These are phyloP conservation scores for Otus sunia DNA, from an alignment of 2,113 vertebrate genomes.

Conservation along the genomic window DNA sequence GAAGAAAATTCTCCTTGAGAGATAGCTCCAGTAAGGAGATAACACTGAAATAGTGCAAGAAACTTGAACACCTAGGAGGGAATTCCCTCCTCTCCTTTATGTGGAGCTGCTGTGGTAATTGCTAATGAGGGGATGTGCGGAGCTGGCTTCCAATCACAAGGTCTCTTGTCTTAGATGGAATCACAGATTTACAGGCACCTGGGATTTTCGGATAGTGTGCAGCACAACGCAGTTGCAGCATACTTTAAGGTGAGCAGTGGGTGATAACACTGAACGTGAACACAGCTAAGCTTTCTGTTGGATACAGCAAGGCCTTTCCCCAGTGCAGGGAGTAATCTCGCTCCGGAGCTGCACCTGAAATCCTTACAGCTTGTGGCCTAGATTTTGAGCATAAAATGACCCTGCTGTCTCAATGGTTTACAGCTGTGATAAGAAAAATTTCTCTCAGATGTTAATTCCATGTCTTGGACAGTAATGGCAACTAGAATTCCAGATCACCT, in stretches of 20 bases:
- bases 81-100: background rate
- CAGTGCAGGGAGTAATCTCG: background rate
- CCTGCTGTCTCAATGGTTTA: background rate
- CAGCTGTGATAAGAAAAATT: background rate
- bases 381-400: background rate
- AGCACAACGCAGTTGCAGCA: background rate
- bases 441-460: accelerated
- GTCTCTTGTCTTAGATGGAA: conserved; percentile 42
- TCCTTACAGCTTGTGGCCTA: background rate
- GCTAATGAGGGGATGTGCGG: background rate
- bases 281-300: background rate
- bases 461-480: background rate
- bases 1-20: background rate
- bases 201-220: background rate
- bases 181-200: conserved; percentile 11
- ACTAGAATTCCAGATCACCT: background rate
- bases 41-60: background rate
- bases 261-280: background rate
- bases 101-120: background rate
- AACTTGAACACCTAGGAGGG: background rate
- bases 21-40: background rate
- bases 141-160: background rate
- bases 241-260: conserved; percentile 12
- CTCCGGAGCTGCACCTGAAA: background rate
- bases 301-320: background rate